Evolutionary conservation across 1,140 invertebrate species (phyloP).

Genomic region (Mylabris phalerata): DNA sequence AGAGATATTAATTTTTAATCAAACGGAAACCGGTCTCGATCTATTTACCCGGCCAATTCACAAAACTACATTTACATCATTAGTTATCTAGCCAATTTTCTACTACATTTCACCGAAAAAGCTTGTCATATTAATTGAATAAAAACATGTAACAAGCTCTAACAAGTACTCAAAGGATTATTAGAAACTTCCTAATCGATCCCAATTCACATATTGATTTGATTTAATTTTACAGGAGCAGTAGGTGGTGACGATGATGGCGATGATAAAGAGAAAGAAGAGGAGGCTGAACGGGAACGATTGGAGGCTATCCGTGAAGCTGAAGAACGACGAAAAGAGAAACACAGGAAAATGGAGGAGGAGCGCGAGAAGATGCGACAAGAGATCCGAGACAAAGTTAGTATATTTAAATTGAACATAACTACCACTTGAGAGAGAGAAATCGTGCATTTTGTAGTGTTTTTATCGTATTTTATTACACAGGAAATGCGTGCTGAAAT

Average conservation of each 20-base stretch:
- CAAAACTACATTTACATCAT: neutral
- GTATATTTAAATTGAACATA: constrained; percentile 9
- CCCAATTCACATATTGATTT: too few species aligned
- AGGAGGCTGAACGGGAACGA: constrained; percentile 89
- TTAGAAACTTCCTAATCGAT: too few species aligned
- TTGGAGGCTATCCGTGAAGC: constrained; percentile 89
- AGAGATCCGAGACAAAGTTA: constrained; percentile 95
- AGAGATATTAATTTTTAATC: too few species aligned
- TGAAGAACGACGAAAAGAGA: constrained; percentile 91
- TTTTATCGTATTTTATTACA: too few species aligned
- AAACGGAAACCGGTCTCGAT: too few species aligned
- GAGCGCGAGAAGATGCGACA: constrained; percentile 97
- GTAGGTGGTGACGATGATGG: constrained; percentile 84
- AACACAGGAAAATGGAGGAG: constrained; percentile 97
- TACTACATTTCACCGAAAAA: constrained; percentile 13
- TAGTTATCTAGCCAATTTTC: constrained; percentile 13
- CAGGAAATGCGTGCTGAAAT: constrained; percentile 5
- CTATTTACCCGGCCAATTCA: too few species aligned
- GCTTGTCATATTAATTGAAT: constrained; percentile 14
- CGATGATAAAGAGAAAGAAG: constrained; percentile 89
- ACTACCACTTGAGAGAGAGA: too few species aligned
- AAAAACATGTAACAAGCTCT: neutral
- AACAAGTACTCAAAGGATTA: too few species aligned
- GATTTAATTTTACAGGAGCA: constrained; percentile 57
- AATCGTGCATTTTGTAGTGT: too few species aligned